Evolutionary conservation across 2,797 vertebrate genomes (phyloP).

Genomic region (Nasua narica): DNA sequence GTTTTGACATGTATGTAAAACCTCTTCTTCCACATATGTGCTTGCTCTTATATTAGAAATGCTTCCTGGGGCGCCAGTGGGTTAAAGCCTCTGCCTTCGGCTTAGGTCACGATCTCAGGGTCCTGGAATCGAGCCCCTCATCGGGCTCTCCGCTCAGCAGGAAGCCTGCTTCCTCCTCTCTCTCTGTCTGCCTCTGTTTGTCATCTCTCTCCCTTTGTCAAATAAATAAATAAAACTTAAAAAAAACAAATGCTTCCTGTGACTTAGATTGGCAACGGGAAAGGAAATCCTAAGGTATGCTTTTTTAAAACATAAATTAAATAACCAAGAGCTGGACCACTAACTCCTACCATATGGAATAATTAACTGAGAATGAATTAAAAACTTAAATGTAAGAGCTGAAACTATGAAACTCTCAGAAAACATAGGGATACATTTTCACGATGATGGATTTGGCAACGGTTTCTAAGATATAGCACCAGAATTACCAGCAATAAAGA

Average conservation of each 20-base stretch:
- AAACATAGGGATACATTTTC: neutral
- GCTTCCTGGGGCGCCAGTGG: neutral
- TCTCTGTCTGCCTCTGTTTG: too few relatives aligned
- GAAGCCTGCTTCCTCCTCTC: too few relatives aligned
- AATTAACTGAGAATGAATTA: neutral
- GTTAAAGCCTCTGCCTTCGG: too few relatives aligned
- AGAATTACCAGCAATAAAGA: neutral
- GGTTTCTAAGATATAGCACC: neutral
- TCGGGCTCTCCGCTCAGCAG: too few relatives aligned
- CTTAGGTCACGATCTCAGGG: too few relatives aligned
- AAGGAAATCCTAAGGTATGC: neutral
- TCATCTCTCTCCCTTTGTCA: too few relatives aligned
- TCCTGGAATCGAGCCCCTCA: too few relatives aligned
- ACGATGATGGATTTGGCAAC: neutral
- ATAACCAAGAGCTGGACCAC: neutral
- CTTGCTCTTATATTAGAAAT: neutral
- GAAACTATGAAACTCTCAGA: neutral
- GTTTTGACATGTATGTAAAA: neutral
- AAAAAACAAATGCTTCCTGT: neutral
- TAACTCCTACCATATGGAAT: neutral
- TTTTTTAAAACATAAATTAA: neutral
- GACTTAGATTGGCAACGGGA: neutral
- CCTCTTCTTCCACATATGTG: neutral
- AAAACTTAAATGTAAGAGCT: neutral
- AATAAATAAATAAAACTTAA: too few relatives aligned